Evolutionary conservation across 2,113 vertebrate genomes (phyloP).

Genomic region (Zosterops borbonicus): DNA sequence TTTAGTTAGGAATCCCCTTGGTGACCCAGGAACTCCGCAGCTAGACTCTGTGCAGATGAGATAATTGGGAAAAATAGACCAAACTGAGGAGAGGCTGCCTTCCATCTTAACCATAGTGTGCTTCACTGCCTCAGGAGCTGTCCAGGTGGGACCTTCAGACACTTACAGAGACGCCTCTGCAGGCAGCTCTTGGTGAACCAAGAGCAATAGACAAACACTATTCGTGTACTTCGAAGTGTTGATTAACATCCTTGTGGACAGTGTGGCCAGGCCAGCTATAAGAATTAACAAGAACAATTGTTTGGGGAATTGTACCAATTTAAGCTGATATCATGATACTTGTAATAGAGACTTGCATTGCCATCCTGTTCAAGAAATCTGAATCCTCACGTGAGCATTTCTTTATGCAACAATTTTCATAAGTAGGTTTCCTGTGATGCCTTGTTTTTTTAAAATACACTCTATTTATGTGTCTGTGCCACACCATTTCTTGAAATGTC

Average conservation of each 20-base stretch:
- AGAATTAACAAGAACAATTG: background rate
- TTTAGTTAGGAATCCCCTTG: background rate
- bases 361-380: background rate
- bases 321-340: background rate
- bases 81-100: background rate
- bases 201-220: background rate
- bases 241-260: background rate
- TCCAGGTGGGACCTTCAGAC: background rate
- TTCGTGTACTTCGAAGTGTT: background rate
- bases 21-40: background rate
- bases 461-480: background rate
- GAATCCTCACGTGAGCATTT: background rate
- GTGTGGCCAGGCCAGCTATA: background rate
- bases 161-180: background rate
- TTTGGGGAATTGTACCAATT: background rate
- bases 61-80: background rate
- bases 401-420: background rate
- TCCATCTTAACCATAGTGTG: background rate
- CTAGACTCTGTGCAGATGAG: background rate
- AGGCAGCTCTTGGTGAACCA: background rate
- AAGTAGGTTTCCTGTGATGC: background rate
- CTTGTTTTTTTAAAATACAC: background rate
- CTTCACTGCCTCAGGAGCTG: background rate
- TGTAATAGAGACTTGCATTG: background rate
- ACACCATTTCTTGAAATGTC: background rate